A percentile compares a stretch with the other conserved stretches of the same genome.
Conservation (phyloP, 2,797 vertebrate genomes). For the Gymnothorax reevesii region DNA sequence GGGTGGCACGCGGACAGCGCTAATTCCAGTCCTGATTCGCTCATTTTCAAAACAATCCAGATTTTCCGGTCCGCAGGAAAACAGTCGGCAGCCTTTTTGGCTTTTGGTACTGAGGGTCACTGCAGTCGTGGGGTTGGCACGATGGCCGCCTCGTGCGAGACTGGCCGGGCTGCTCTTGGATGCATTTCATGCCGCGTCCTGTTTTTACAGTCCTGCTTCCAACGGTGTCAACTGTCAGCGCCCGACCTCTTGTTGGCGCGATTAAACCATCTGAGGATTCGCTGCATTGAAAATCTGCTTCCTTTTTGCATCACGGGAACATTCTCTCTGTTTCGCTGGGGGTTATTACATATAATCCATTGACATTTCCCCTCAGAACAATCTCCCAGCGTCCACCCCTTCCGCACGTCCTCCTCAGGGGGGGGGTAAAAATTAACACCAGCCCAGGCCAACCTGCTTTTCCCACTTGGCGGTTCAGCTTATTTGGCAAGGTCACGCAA, state of each 20-base stretch:
- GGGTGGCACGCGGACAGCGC: background rate
- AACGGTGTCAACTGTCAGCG: slow-evolving; percentile 34
- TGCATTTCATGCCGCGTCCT: slow-evolving; percentile 38
- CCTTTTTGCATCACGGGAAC: slow-evolving; percentile 12
- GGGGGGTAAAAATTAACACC: background rate
- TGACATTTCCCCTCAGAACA: background rate
- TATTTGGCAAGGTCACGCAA: background rate
- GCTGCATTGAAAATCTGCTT: slow-evolving; percentile 28
- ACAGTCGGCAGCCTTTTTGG: background rate
- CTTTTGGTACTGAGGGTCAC: background rate
- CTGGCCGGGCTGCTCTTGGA: slow-evolving; percentile 42
- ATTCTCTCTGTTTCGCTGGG: background rate
- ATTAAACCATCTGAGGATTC: slow-evolving; percentile 17
- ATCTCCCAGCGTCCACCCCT: background rate
- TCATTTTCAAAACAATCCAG: background rate
- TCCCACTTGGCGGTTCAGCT: slow-evolving; percentile 29
- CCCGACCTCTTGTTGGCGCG: slow-evolving; percentile 30
- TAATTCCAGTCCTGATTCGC: background rate
- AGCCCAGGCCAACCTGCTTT: slow-evolving; percentile 22
- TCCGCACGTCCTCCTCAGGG: slow-evolving; percentile 28
- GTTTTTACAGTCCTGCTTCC: slow-evolving; percentile 43
- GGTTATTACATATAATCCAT: background rate
- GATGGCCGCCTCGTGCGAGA: background rate
- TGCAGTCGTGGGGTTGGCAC: slow-evolving; percentile 20
- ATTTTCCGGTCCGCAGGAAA: slow-evolving; percentile 32